Conservation (phyloP, 2,113 vertebrate species). For the Tichodroma muraria region DNA sequence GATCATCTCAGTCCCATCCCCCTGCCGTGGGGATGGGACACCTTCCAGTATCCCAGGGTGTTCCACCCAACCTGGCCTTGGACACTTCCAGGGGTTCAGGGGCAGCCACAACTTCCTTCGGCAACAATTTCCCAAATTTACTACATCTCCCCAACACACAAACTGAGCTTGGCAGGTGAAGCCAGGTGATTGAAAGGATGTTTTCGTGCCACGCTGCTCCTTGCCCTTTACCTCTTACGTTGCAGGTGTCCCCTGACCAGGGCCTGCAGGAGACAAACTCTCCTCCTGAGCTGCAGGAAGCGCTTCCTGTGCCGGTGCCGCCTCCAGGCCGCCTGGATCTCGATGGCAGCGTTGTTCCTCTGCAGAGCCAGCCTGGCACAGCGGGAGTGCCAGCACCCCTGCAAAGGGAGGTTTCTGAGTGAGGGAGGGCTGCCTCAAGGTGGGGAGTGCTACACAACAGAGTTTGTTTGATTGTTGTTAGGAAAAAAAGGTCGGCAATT, state of each 20-base stretch:
- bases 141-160: not conserved
- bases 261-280: conserved; percentile 80
- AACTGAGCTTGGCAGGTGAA: not conserved
- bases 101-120: not conserved
- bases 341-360: conserved; percentile 59
- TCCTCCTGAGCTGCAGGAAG: conserved; percentile 56
- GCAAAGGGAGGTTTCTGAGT: not conserved
- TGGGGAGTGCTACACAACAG: not conserved
- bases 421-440: not conserved
- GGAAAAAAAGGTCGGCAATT: not conserved
- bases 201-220: not conserved
- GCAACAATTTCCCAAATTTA: not conserved
- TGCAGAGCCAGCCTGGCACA: conserved; percentile 23
- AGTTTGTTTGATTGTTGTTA: not conserved
- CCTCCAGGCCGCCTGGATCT: conserved; percentile 85
- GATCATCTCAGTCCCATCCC: too few species aligned
- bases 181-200: not conserved
- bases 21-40: not conserved
- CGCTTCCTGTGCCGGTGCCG: conserved; percentile 65
- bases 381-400: conserved; percentile 80
- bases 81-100: not conserved
- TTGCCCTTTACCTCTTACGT: conserved; percentile 75
- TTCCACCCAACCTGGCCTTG: not conserved
- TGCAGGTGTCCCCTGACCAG: conserved; percentile 83
- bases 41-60: not conserved